Base-by-base conservation (phyloP, 2,888 invertebrate species). In the Malthinus flaveolus region DNA sequence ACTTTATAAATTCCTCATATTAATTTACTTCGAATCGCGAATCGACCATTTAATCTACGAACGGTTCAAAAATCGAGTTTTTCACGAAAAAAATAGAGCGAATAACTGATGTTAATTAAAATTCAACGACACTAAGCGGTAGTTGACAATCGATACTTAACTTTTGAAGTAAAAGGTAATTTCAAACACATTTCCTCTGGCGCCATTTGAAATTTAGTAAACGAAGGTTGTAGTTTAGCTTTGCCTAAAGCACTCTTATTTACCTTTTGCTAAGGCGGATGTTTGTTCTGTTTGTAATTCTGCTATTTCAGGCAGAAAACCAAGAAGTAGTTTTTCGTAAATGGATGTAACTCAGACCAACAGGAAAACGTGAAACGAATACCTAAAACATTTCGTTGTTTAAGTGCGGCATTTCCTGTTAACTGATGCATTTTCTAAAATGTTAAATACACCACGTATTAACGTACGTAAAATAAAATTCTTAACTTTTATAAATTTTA, bases 331-430 rank as follows among this genome's bases (percentile, higher is more conserved):
- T 55, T 59, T 54, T 59, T 59, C 46, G 56, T 37, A 60, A 62
- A 62, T 64, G 62, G 60, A 58, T 57, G 62, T 55, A 54, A 53
- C 65, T 60, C 58, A 54, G 56, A 47, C 55, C 56, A 70, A 61
- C 68, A 70, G 70, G 72, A 69, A 70, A 68, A 62, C 64, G 64
- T 65, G 63, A 66, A 68, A 69, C 67, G 65, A 66, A 69, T 69
- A 70, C 68, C 63, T 65, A 66, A 57, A 66, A 66, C 68, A 67
- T 68, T 66, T 61, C 66, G 64, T 54, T 54, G 65, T 66, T 63
- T 65, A 69, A 72, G 70, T 72, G 67, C 66, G 61, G 70, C 68
- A 70, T 71, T 71, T 71, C 72, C 71, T 69, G 70, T 49, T 54
- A 59, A 59, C 54, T 51, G 37, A 37, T 50, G 45, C 44, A 50